Evolutionary conservation across 2,888 invertebrate genomes (phyloP).

Genomic region (Archips xylosteana): DNA sequence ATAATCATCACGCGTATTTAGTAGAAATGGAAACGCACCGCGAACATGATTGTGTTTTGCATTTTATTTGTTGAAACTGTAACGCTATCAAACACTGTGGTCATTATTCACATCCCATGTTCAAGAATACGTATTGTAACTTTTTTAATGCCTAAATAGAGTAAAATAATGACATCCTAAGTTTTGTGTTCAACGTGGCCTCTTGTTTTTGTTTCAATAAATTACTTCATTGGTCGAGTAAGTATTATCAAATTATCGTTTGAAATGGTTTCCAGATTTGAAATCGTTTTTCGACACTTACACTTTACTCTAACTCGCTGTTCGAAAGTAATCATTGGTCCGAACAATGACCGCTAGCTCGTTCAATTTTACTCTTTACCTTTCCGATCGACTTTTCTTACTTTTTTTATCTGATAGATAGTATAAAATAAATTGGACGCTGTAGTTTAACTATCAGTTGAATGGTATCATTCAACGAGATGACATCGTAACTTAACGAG

Average conservation of each 20-base stretch:
- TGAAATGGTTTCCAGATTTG: slow-evolving; percentile 7
- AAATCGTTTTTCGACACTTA: slow-evolving; percentile 57
- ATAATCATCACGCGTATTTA: neutral
- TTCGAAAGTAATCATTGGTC: slow-evolving; percentile 67
- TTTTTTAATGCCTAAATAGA: no score
- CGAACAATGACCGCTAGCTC: slow-evolving; percentile 64
- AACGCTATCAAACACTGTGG: neutral
- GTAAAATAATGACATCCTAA: no score
- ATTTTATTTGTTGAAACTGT: neutral
- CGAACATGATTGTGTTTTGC: slow-evolving; percentile 1
- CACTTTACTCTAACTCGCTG: slow-evolving; percentile 53
- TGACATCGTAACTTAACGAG: slow-evolving; percentile 51
- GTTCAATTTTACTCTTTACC: slow-evolving; percentile 60
- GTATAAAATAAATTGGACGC: slow-evolving; percentile 76
- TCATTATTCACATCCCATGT: neutral
- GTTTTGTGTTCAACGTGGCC: neutral
- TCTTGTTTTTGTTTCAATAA: neutral
- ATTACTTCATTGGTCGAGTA: neutral
- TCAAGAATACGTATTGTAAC: neutral
- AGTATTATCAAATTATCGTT: neutral
- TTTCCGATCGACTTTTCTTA: slow-evolving; percentile 57
- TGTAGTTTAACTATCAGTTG: slow-evolving; percentile 63
- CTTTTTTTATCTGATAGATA: slow-evolving; percentile 62
- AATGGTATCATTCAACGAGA: slow-evolving; percentile 60
- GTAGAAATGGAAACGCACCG: neutral